Evolutionary conservation across 2,113 vertebrate genomes (phyloP).

Genomic region (Lota lota): DNA sequence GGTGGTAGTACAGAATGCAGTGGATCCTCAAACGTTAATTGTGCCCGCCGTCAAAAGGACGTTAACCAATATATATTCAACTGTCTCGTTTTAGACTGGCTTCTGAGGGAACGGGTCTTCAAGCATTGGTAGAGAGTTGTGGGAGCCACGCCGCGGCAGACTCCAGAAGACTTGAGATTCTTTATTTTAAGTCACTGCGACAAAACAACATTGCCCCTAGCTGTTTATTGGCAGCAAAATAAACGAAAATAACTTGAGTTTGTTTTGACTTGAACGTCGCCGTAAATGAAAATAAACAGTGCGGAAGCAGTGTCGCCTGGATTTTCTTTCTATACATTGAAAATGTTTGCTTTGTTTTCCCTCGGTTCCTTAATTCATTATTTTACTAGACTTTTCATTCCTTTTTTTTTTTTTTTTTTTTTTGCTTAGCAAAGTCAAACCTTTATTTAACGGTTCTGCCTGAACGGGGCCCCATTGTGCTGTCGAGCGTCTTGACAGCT

Average conservation of each 20-base stretch:
- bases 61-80: slow-evolving; percentile 80
- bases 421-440: slow-evolving; percentile 52
- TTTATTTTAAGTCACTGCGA: slow-evolving; percentile 58
- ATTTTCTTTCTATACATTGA: slow-evolving; percentile 37
- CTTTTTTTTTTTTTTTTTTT: slow-evolving; percentile 44
- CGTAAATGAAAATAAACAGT: slow-evolving; percentile 80
- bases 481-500: slow-evolving; percentile 35
- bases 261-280: slow-evolving; percentile 81
- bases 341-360: slow-evolving; percentile 34
- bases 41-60: slow-evolving; percentile 62
- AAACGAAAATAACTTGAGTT: slow-evolving; percentile 79
- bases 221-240: slow-evolving; percentile 76
- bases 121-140: slow-evolving; percentile 48
- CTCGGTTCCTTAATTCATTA: slow-evolving; percentile 15
- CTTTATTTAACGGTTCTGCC: slow-evolving; percentile 50
- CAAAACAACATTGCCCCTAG: slow-evolving; percentile 71
- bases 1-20: slow-evolving; percentile 56
- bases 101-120: slow-evolving; percentile 68
- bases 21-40: slow-evolving; percentile 62
- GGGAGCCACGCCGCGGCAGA: slow-evolving; percentile 50
- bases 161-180: slow-evolving; percentile 73
- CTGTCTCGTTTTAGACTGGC: slow-evolving; percentile 69
- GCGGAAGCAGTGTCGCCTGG: slow-evolving; percentile 53
- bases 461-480: slow-evolving; percentile 29
- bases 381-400: slow-evolving; percentile 39